Conservation (phyloP, 2,797 vertebrate species). For the Macropus fuliginosus region DNA sequence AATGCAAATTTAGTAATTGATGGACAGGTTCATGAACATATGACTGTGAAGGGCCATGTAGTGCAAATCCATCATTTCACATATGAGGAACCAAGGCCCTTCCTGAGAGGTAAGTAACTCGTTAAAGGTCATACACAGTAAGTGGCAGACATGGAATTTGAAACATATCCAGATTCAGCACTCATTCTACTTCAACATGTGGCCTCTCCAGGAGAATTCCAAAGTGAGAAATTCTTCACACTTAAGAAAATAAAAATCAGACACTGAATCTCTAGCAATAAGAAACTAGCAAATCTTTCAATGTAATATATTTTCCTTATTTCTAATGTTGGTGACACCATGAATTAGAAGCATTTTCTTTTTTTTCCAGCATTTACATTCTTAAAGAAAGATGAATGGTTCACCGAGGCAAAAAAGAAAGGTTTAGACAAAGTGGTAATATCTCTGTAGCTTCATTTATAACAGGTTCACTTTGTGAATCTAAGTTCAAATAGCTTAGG, state of each 20-base stretch:
- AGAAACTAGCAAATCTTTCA: neutral
- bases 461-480: neutral
- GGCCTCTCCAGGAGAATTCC: neutral
- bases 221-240: neutral
- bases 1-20: neutral
- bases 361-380: neutral
- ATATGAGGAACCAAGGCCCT: neutral
- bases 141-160: neutral
- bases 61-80: neutral
- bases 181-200: neutral
- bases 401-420: neutral
- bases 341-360: neutral
- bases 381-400: neutral
- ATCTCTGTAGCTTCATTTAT: slow-evolving; percentile 10
- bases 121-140: neutral
- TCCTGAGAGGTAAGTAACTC: neutral
- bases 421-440: neutral
- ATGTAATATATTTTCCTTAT: neutral
- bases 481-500: neutral
- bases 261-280: slow-evolving; percentile 11
- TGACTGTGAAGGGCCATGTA: neutral
- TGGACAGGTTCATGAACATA: neutral
- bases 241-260: slow-evolving; percentile 20
- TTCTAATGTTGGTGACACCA: neutral
- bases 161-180: neutral